Conservation (phyloP, 2,797 vertebrate genomes). For the Bradypodion ventrale region DNA sequence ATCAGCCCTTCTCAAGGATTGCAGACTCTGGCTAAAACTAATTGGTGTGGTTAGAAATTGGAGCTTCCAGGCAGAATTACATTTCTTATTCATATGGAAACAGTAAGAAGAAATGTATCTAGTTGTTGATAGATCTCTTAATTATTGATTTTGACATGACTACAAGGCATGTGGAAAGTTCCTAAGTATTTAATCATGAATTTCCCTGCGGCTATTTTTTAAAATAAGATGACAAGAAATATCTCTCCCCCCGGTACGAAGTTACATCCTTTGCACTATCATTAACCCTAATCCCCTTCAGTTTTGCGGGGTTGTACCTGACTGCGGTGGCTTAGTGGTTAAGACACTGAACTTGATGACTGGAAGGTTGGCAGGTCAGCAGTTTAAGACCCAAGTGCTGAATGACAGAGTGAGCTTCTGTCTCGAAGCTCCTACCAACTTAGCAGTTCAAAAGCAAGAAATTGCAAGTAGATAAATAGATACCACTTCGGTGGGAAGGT, state of each 20-base stretch:
- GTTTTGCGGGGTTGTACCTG: background rate
- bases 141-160: background rate
- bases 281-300: background rate
- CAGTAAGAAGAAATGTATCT: background rate
- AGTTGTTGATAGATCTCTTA: background rate
- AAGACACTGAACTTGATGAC: too few relatives aligned
- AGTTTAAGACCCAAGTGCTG: too few relatives aligned
- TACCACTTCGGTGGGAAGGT: too few relatives aligned
- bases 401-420: too few relatives aligned
- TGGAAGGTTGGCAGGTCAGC: too few relatives aligned
- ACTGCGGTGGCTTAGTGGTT: too few relatives aligned
- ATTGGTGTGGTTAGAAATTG: background rate
- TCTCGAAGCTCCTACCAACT: too few relatives aligned
- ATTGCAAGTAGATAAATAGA: too few relatives aligned
- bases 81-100: background rate
- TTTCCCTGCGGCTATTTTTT: background rate
- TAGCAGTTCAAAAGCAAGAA: too few relatives aligned
- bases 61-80: background rate
- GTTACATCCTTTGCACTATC: background rate
- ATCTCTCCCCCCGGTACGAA: background rate
- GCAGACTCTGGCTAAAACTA: background rate
- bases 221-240: background rate
- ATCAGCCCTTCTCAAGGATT: background rate
- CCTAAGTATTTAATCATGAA: background rate
- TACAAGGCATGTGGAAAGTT: background rate